Conservation (phyloP, 2,113 vertebrate species). For the Telmatochromis sp. region DNA sequence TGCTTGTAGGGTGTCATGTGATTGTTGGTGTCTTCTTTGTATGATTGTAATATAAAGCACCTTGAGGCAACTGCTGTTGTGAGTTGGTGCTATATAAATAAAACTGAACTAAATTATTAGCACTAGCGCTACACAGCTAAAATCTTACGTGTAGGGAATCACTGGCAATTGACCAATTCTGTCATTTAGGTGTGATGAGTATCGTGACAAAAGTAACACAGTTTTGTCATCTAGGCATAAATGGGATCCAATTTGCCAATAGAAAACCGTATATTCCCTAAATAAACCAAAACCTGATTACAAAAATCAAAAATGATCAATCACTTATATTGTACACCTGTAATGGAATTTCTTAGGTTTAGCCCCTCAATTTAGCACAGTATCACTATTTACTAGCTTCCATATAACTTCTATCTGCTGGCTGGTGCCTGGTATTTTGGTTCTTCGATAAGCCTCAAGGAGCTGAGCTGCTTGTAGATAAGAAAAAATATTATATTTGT, state of each 20-base stretch:
- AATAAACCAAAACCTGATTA: neutral
- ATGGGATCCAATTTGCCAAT: neutral
- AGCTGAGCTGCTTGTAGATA: neutral
- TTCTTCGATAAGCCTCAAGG: neutral
- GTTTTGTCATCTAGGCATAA: neutral
- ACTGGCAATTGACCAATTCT: neutral
- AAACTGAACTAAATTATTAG: neutral
- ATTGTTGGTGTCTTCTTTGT: neutral
- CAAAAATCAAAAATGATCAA: neutral
- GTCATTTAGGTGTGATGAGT: neutral
- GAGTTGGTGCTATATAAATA: neutral
- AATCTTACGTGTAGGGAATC: neutral
- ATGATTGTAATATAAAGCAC: neutral
- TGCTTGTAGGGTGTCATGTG: neutral
- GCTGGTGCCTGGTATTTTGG: neutral
- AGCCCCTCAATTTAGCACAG: neutral
- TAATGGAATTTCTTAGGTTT: neutral
- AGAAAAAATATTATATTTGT: neutral
- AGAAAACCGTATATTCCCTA: neutral
- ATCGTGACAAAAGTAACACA: neutral
- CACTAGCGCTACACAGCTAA: neutral
- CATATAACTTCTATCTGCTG: neutral
- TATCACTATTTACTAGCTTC: neutral
- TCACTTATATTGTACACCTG: neutral
- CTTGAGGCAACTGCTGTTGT: neutral